Evolutionary conservation across 2,797 vertebrate species (phyloP), one percentile per base, ranked within the genome.

Genomic region (Falco biarmicus): DNA sequence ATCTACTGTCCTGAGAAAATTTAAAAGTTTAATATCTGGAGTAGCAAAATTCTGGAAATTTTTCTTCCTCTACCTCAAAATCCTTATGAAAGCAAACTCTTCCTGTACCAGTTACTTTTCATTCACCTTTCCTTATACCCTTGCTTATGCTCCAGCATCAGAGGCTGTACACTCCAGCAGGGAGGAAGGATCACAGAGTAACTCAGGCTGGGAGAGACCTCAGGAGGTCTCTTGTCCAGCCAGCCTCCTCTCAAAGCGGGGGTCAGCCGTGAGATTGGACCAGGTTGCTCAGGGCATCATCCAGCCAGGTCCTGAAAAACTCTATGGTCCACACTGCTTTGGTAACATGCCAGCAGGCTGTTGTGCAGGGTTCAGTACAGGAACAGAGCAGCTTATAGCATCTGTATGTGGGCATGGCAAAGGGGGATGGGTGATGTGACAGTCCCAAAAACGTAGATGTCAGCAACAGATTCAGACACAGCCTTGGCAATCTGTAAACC

Each of bases 261-360:
- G 14, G 13, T 77, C 87, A 82, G 64, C 18, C 26, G 31, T 32
- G 37, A 45, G 18, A 45, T 48, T 5, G 1, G 32, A 34, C 20
- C 2, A 9, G 34, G 34, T 54, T 60, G 32, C 57, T 76, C 25
- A 60, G 24, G 21, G 21, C 15, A n/a, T 65, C 66, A 32, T 50
- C 34, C 41, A 64, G 6, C 15, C 2, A 1, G 11, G 14, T 34
- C 22, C 41, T 85, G 39, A 43, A 74, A 88, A 51, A 2, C 5
- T 59, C 26, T 7, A 0, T 0, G 2, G 22, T 65, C 43, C 29
- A 14, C 13, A 2, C 8, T 19, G 15, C 16, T 83, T 71, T 64
- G 48, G 54, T 41, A 60, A 57, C 0, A 1, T 13, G 26, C 39
- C 25, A 86, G 7, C n/a, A 68, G 45, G 13, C 13, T 64, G 14